Base-by-base conservation (phyloP, 2,113 vertebrate species). In the Girardinichthys multiradiatus region DNA sequence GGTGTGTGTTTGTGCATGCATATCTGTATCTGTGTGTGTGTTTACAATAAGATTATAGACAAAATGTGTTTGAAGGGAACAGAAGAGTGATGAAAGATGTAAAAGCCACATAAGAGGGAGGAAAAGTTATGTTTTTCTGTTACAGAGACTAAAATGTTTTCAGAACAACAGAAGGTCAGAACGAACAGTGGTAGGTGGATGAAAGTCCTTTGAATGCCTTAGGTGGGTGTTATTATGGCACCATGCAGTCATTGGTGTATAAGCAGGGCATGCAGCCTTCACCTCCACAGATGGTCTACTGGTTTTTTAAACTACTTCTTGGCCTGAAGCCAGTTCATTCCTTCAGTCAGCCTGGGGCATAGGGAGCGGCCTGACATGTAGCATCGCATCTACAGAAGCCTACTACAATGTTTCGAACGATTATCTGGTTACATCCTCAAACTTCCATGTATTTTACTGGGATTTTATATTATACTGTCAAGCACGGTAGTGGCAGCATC, bases 151-250 rank as follows among this genome's bases (percentile, higher is more conserved):
- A 72, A 77, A 75, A 70, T 5, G 28, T 73, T 65, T 76, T 57
- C 57, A 30, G 29, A 31, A 69, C 62, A 82, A 77, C 45, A 62
- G 70, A 75, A n/a, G 42, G 42, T 45, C 14, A 76, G 82, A 87
- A 87, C 87, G 70, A 57, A 59, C 54, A 64, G 19, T 28, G 28
- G 39, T 19, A 45, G 68, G 21, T 33, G 74, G 57, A 30, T 48
- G 39, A 29, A 26, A 68, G 19, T 3, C 30, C 14, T 76, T n/a
- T 72, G 73, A 89, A 88, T 86, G 72, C 72, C 57, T 74, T 71
- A 74, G 65, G 81, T 88, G 80, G 86, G 87, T 3, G 79, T 68
- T 90, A 72, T 77, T 68, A 70, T 83, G n/a, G n/a, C n/a, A n/a
- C 76, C 72, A 74, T 58, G 67, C 4, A 19, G 35, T 75, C 42